Conservation (phyloP, 2,888 invertebrate genomes). For the Papilio protenor region DNA sequence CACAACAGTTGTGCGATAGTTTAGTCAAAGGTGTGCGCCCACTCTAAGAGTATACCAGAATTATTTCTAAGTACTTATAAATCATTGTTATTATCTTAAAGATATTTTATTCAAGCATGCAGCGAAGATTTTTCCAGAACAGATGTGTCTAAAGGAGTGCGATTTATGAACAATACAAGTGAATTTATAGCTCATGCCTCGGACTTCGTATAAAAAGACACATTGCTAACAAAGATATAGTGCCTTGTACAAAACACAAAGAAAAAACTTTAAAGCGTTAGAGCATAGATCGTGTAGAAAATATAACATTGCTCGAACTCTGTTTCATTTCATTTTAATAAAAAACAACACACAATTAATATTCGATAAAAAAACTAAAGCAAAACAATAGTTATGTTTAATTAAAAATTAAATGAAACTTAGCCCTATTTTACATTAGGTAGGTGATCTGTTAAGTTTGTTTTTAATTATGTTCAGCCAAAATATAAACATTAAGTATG, state of each 20-base stretch:
- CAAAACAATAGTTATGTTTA: too few relatives aligned
- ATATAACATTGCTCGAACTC: background rate
- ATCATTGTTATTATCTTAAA: background rate
- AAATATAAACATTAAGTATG: too few relatives aligned
- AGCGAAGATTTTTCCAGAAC: background rate
- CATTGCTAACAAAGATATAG: constrained; percentile 7
- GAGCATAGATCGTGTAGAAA: background rate
- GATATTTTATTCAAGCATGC: background rate
- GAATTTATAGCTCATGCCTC: constrained; percentile 23
- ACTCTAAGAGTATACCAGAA: too few relatives aligned
- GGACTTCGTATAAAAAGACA: background rate
- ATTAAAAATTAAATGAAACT: too few relatives aligned
- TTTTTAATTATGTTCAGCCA: background rate
- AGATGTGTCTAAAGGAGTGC: background rate
- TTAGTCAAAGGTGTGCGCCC: too few relatives aligned
- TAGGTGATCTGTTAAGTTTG: background rate
- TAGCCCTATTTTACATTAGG: too few relatives aligned
- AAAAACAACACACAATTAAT: too few relatives aligned
- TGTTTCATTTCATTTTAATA: background rate
- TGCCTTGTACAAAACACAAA: background rate
- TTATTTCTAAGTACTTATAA: too few relatives aligned
- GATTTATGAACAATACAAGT: constrained; percentile 27
- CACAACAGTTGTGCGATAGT: too few relatives aligned
- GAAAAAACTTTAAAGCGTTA: background rate
- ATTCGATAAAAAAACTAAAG: too few relatives aligned